Evolutionary conservation across 2,888 invertebrate genomes (phyloP).

Genomic region (Drosophila anomalipes): DNA sequence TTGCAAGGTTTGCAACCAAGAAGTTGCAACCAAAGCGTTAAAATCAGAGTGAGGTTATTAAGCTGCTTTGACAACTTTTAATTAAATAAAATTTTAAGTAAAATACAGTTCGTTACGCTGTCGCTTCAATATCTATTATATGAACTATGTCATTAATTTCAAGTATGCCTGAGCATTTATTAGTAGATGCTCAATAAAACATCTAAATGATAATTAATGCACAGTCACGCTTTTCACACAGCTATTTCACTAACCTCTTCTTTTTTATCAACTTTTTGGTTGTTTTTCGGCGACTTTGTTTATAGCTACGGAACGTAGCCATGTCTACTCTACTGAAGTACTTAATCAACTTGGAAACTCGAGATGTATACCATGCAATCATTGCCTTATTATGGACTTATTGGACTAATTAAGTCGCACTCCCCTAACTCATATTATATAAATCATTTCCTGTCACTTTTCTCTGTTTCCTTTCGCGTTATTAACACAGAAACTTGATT

Average conservation of each 20-base stretch:
- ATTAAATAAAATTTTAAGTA: slow-evolving; percentile 4
- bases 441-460: not conserved
- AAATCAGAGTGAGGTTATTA: not conserved
- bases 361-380: not conserved
- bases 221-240: slow-evolving; percentile 59
- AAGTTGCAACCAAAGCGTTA: not conserved
- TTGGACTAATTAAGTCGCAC: not conserved
- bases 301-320: slow-evolving; percentile 3
- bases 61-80: not conserved
- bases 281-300: slow-evolving; percentile 25
- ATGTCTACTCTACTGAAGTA: slow-evolving; percentile 1
- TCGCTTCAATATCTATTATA: not conserved
- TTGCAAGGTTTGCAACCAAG: not conserved
- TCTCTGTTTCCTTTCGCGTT: not conserved
- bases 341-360: slow-evolving; percentile 1
- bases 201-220: slow-evolving; percentile 37
- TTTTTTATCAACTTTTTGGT: slow-evolving; percentile 11
- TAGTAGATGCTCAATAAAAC: slow-evolving; percentile 42
- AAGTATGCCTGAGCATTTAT: slow-evolving; percentile 28
- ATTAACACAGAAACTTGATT: not conserved
- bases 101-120: slow-evolving; percentile 2
- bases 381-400: not conserved
- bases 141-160: slow-evolving; percentile 22
- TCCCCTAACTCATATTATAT: not conserved
- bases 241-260: slow-evolving; percentile 27